Conservation (phyloP, 2,888 invertebrate species). For the Synanthedon andrenaeformis region DNA sequence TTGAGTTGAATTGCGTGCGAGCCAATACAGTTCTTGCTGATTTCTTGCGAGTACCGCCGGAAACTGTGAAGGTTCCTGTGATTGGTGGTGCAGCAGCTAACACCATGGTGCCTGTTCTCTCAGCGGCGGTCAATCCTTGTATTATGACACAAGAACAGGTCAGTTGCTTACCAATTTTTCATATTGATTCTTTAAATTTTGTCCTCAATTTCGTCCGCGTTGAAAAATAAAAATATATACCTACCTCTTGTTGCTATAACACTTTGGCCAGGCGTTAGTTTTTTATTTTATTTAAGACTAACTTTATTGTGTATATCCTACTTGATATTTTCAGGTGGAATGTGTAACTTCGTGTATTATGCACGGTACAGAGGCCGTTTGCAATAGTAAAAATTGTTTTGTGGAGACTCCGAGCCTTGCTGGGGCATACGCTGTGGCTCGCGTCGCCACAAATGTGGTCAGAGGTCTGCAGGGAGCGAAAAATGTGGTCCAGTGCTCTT, state of each 20-base stretch:
- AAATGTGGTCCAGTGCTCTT: constrained; percentile 42
- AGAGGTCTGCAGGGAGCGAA: constrained; percentile 42
- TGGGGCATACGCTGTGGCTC: constrained; percentile 53
- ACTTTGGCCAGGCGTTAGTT: too few species aligned
- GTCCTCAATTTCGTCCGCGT: too few species aligned
- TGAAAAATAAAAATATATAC: too few species aligned
- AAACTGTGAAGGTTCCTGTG: constrained; percentile 74
- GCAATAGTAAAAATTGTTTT: constrained; percentile 34
- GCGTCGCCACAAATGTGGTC: constrained; percentile 48
- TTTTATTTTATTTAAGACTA: too few species aligned
- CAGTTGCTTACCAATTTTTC: background rate
- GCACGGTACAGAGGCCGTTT: constrained; percentile 44
- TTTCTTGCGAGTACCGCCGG: constrained; percentile 71
- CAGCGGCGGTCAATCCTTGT: constrained; percentile 71
- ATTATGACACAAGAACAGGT: constrained; percentile 58
- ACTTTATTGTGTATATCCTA: background rate
- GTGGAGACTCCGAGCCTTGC: constrained; percentile 42
- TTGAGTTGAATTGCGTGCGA: constrained; percentile 77
- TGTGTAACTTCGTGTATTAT: constrained; percentile 57
- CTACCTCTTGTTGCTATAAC: too few species aligned
- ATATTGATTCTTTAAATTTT: background rate
- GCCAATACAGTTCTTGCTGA: constrained; percentile 79
- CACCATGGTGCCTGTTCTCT: constrained; percentile 79
- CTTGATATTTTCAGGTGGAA: constrained; percentile 31
- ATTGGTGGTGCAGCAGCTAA: constrained; percentile 76